Base-by-base conservation (phyloP, 2,113 vertebrate species). In the Elgaria multicarinata region DNA sequence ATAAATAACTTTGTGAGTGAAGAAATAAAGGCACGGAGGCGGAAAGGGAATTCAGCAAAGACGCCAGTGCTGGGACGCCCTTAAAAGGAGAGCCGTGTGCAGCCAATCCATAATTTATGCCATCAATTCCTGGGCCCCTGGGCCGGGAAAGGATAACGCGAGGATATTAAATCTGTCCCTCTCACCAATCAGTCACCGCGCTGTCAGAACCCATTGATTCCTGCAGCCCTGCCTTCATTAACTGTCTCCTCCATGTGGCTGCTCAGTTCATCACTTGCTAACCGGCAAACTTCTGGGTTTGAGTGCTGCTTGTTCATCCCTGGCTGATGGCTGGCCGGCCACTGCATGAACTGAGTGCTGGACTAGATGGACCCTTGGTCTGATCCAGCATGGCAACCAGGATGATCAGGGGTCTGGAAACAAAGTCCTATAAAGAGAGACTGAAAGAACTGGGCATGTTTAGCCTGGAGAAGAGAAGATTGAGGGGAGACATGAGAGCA, bases 161-260 rank as follows among this genome's bases (percentile, higher is more conserved):
- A 92, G 95, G 96, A 97, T 97, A 97, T 97, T 97, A 96, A 97
- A 97, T 97, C 95, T 96, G 97, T 93, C 87, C 75, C 93, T 88
- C 91, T 95, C 50, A 4, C 92, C 96, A 92, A 95, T 97, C 96
- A 97, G 96, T 97, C 97, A 96, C 82, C 28, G 58, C 46, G 90
- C 90, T 96, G 97, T 96, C 96, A 94, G 95, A 89, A 53, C 64
- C 69, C 95, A 96, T 95, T 74, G 96, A 96, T 96, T 94, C 92
- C 87, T 89, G 91, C 77, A 89, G 95, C 93, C 93, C 92, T 69
- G 90, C 89, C 93, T 95, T 96, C 94, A 96, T 97, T 95, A 96
- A 96, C 95, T 95, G 66, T 94, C 95, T 96, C 93, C 95, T 95
- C 91, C 0, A 0, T 58, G 66, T 77, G 91, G 94, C 58, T 13